Base-by-base conservation (phyloP, 2,888 invertebrate genomes). In the Ormia ochracea region DNA sequence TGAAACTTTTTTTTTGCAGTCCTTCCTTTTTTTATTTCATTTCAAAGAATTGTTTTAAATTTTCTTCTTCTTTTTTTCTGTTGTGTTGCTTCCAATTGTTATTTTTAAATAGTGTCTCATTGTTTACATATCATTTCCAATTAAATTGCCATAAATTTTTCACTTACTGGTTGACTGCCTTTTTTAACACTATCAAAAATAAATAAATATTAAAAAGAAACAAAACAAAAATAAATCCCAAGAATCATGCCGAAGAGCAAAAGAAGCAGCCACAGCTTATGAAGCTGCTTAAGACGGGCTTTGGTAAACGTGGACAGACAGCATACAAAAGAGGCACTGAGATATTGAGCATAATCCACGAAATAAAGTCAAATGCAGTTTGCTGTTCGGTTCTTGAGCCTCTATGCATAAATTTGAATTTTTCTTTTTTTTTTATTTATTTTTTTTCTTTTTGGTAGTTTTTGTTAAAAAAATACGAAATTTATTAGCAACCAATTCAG, bases 101-200 rank as follows among this genome's bases (percentile, higher is more conserved):
- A 61, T 70, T 68, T 68, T 80, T 80, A 80, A 80, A 73, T 76
- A 80, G 76, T 80, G 80, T 75, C 81, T 74, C 81, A 82, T 83
- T 82, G 81, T 82, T 82, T 73, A 78, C 82, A 78, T 79, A 73
- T 83, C 83, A 83, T 75, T 78, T 76, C 82, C 83, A 83, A 83
- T 83, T 83, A 82, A 83, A 83, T 81, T 81, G 81, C 83, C 82
- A 83, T 83, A 83, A 83, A 83, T 83, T 77, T 80, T 66, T 65
- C 81, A 81, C 73, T 79, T 82, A 78, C 63, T 74, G 76, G 28
- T 73, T 74, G 79, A 61, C 72, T 80, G 75, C 72, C 72, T 72
- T 69, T 72, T 72, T 75, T 74, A 61, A 61, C 73, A 69, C 65
- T 59, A 54, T 26, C 69, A 56, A 65, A 74, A 69, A 63, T 31